Base-by-base conservation (phyloP, 2,888 invertebrate species). In the Platycheirus albimanus region DNA sequence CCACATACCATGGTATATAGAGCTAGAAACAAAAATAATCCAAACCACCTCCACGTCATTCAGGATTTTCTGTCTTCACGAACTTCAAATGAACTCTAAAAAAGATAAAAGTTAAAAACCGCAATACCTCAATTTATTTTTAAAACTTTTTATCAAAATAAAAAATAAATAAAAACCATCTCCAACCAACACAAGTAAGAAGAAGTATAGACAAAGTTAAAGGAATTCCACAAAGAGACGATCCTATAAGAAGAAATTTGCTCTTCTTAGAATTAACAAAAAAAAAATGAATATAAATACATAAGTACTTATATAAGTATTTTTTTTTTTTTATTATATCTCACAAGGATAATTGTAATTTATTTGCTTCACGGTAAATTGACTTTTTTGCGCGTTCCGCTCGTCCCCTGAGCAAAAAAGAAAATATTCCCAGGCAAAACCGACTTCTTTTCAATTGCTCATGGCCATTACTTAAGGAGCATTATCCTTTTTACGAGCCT, bases 311-410 rank as follows among this genome's bases (percentile, higher is more conserved):
- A n/a, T n/a, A n/a, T n/a, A 81, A 71, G 70, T 71, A 76, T 52
- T 71, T 76, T 76, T 75, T 76, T 66, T 76, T 71, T 76, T 76
- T 75, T 76, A 61, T 76, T 72, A 51, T 61, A 71, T 76, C 76
- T 76, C 71, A 66, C 80, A 81, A 77, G 81, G 81, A 81, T 77
- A 71, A 81, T 81, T 81, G 81, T 81, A 81, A 81, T 81, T 81
- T 81, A 81, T 81, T 76, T 77, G 71, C 81, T 81, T 81, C 66
- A 81, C 71, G 77, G 76, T 81, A 76, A 71, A 81, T 81, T 81
- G 70, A 81, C 70, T 76, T 76, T 66, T 72, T 70, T 58, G 43
- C 33, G 10, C 24, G 10, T 7, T 11, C 0, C 52, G 11, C 5
- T 19, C 24, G 28, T 56, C 7, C 24, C 19, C 19, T 54, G 47